Conservation (phyloP, 1,140 invertebrate species). For the Elysia chlorotica region DNA sequence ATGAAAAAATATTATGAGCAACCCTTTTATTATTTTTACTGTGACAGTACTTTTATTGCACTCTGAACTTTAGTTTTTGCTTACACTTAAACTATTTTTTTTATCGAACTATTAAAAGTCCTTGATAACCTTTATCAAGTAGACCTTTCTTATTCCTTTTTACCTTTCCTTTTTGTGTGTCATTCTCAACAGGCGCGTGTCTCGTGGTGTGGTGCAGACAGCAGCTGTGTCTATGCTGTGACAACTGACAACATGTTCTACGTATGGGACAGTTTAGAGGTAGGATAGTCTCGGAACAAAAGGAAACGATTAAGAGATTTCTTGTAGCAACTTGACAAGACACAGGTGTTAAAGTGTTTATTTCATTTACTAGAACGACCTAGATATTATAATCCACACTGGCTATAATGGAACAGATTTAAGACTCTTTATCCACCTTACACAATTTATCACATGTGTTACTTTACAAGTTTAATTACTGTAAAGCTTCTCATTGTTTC, state of each 20-base stretch:
- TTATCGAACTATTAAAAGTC: not conserved
- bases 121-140: not conserved
- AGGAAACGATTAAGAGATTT: too few relatives aligned
- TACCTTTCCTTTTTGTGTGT: not conserved
- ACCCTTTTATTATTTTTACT: not conserved
- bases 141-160: not conserved
- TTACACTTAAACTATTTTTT: not conserved
- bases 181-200: slow-evolving; percentile 35
- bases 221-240: slow-evolving; percentile 41
- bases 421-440: too few relatives aligned
- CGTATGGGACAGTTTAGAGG: slow-evolving; percentile 48
- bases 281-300: too few relatives aligned
- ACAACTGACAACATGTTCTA: slow-evolving; percentile 48
- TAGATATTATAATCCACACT: too few relatives aligned
- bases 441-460: too few relatives aligned
- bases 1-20: not conserved
- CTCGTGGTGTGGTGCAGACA: slow-evolving; percentile 46
- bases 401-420: too few relatives aligned
- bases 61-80: not conserved
- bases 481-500: too few relatives aligned
- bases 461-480: too few relatives aligned
- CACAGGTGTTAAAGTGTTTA: too few relatives aligned
- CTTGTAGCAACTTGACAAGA: too few relatives aligned
- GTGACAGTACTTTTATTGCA: not conserved
- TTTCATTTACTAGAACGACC: too few relatives aligned